These are phyloP conservation scores for Cardiocondyla obscurior DNA, from an alignment of 1,140 invertebrate species.

Conservation along the genomic window DNA sequence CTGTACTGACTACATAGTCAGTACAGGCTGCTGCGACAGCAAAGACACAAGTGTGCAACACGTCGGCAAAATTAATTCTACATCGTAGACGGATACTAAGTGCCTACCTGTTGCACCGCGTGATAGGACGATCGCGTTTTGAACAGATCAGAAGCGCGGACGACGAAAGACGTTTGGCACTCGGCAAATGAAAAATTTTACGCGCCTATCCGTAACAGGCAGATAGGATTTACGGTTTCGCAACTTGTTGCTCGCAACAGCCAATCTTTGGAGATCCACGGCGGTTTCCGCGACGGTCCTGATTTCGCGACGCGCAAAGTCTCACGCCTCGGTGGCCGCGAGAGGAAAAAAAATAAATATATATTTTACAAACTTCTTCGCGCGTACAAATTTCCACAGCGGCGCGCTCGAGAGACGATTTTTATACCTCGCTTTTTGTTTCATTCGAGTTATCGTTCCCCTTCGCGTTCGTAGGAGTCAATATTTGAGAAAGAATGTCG, in stretches of 20 bases:
- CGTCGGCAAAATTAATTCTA: conserved; percentile 67
- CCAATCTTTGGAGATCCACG: conserved; percentile 24
- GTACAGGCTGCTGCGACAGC: conserved; percentile 10
- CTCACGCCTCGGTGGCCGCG: neutral
- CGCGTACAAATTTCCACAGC: neutral
- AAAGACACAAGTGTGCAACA: conserved; percentile 49
- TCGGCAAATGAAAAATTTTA: conserved; percentile 73
- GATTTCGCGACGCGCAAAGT: neutral
- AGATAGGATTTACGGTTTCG: conserved; percentile 29
- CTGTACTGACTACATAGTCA: conserved; percentile 12
- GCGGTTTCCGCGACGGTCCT: neutral
- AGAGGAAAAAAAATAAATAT: no score
- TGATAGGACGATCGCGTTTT: conserved; percentile 70
- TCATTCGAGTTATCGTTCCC: neutral
- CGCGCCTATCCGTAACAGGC: conserved; percentile 58
- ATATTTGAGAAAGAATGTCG: neutral
- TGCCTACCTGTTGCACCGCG: conserved; percentile 77
- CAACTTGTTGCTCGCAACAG: conserved; percentile 70
- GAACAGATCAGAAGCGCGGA: conserved; percentile 33
- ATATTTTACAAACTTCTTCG: neutral
- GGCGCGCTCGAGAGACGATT: neutral
- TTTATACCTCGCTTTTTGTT: neutral
- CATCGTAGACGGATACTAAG: conserved; percentile 73
- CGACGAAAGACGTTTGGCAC: conserved; percentile 45
- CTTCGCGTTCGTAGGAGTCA: neutral